Conservation (phyloP, 2,113 vertebrate species). For the Eudyptes chrysolophus region DNA sequence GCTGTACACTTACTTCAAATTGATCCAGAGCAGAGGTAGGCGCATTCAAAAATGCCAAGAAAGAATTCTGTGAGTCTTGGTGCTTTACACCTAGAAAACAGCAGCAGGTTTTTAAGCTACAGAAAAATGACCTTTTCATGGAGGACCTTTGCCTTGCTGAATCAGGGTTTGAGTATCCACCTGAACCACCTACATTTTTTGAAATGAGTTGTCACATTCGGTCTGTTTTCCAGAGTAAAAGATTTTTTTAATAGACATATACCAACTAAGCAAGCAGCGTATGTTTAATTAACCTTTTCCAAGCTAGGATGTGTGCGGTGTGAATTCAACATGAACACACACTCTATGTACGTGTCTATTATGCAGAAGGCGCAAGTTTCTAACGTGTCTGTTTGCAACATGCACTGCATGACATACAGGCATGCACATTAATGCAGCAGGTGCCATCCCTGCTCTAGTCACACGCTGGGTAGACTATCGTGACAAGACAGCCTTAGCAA, state of each 20-base stretch:
- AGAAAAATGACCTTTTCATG: conserved; percentile 55
- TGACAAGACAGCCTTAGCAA: background rate
- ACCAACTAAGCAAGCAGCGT: fast-evolving
- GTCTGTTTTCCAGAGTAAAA: background rate
- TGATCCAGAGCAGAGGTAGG: conserved; percentile 94
- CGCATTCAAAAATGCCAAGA: conserved; percentile 97
- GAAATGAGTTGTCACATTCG: background rate
- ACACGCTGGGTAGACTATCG: fast-evolving
- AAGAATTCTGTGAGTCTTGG: conserved; percentile 99
- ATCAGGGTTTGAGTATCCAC: background rate
- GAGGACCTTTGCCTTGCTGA: conserved; percentile 66
- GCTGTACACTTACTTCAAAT: conserved; percentile 89
- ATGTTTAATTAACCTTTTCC: background rate
- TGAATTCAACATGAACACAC: background rate
- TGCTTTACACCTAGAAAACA: conserved; percentile 95
- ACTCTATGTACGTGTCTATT: fast-evolving
- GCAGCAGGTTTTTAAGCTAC: conserved; percentile 76
- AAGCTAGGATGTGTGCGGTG: background rate
- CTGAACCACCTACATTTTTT: background rate
- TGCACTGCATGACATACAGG: background rate
- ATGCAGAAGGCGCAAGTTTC: background rate
- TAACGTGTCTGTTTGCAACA: background rate
- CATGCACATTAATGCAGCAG: background rate
- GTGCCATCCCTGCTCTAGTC: background rate
- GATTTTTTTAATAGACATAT: background rate